Percentiles rank a stretch among this genome's conserved stretches.
Conservation (phyloP, 2,888 invertebrate genomes). For the Ceratothoa steindachneri region DNA sequence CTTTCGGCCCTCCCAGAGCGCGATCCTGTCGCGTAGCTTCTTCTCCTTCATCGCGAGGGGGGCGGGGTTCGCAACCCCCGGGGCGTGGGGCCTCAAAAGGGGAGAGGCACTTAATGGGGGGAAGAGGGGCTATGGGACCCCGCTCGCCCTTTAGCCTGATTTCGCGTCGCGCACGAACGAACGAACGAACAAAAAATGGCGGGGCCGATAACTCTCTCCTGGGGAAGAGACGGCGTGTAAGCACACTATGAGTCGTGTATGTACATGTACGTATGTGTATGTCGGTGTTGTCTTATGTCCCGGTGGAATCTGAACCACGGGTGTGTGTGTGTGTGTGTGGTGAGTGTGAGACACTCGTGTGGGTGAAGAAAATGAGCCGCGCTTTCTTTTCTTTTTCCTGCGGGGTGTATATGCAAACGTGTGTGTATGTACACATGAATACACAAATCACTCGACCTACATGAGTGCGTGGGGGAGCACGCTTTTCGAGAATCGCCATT, state of each 20-base stretch:
- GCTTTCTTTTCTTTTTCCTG: no score
- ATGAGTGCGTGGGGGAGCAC: no score
- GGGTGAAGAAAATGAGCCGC: not conserved
- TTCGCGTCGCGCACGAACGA: slow-evolving; percentile 3
- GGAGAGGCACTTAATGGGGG: not conserved
- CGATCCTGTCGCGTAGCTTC: slow-evolving; percentile 31
- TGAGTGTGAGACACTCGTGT: not conserved
- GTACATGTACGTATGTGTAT: slow-evolving; percentile 18
- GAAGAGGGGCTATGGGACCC: not conserved
- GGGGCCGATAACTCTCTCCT: no score
- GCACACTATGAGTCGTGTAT: no score
- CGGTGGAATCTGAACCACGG: not conserved
- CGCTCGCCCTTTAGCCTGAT: not conserved
- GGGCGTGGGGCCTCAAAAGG: not conserved
- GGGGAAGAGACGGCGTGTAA: no score
- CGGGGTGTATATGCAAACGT: no score
- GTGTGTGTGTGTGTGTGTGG: not conserved
- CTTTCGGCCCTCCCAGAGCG: slow-evolving; percentile 34
- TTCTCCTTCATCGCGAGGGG: slow-evolving; percentile 39
- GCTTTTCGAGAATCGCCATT: no score
- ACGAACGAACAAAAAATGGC: not conserved
- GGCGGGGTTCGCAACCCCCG: not conserved
- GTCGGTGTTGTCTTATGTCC: slow-evolving; percentile 7
- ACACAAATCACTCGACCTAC: no score
- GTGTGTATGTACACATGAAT: no score